A percentile compares a stretch with the other conserved stretches of the same genome.
These are phyloP conservation scores for Lithobates pipiens DNA, from an alignment of 2,797 vertebrate genomes.

Conservation along the genomic window DNA sequence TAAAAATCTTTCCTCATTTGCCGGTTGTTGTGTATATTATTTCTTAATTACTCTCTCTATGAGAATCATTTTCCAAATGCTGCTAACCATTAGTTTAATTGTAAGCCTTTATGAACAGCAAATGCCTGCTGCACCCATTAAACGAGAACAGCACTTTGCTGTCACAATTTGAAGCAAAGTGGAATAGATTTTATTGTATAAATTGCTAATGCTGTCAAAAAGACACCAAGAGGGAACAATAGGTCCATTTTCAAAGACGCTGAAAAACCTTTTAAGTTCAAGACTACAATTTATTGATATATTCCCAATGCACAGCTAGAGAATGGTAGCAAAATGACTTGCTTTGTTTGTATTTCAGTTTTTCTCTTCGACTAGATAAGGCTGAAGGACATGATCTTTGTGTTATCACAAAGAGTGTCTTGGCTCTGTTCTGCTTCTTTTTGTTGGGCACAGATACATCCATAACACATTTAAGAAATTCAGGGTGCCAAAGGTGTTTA, in stretches of 20 bases:
- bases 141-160: conserved; percentile 49
- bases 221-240: conserved; percentile 55
- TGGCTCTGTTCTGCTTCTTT: conserved; percentile 38
- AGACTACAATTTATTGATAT: conserved; percentile 57
- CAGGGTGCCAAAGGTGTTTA: not conserved
- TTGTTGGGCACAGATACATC: conserved; percentile 32
- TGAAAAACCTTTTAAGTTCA: conserved; percentile 49
- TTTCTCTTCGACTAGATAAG: conserved; percentile 51
- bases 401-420: conserved; percentile 51
- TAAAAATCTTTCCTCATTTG: conserved; percentile 20
- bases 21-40: conserved; percentile 20
- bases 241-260: conserved; percentile 45
- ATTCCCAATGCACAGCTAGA: conserved; percentile 41
- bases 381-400: conserved; percentile 58
- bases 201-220: conserved; percentile 55
- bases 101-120: conserved; percentile 43
- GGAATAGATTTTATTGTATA: conserved; percentile 58
- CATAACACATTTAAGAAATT: conserved; percentile 27
- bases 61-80: conserved; percentile 43
- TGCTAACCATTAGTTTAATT: conserved; percentile 49
- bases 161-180: conserved; percentile 49
- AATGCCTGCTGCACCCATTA: conserved; percentile 30
- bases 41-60: conserved; percentile 39
- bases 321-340: conserved; percentile 38
- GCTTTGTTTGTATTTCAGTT: conserved; percentile 22